These are phyloP conservation scores for Gadopsis bispinosus DNA, from an alignment of 2,797 vertebrate genomes.

Conservation along the genomic window DNA sequence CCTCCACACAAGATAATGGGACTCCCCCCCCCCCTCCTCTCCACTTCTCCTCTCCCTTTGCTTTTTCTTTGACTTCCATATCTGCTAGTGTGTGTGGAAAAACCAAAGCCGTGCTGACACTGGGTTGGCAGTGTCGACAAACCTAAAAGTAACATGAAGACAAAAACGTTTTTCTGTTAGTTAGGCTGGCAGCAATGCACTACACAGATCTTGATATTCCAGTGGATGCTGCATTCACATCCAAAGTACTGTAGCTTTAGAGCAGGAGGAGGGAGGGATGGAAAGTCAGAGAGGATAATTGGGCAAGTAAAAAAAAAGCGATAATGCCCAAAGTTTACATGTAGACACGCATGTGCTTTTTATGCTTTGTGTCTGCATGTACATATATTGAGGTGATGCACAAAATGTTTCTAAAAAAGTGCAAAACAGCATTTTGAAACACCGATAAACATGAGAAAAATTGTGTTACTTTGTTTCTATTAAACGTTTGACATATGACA, in stretches of 20 bases:
- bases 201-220: not conserved
- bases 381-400: not conserved
- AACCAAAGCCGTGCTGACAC: not conserved
- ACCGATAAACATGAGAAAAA: not conserved
- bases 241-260: not conserved
- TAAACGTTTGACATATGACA: not conserved
- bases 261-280: not conserved
- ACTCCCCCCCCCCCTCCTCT: slow-evolving; percentile 74
- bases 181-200: not conserved
- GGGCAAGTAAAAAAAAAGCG: not conserved
- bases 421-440: not conserved
- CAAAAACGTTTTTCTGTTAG: not conserved
- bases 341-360: not conserved
- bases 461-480: not conserved
- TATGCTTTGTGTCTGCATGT: not conserved
- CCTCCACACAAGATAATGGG: slow-evolving; percentile 80
- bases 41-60: slow-evolving; percentile 4
- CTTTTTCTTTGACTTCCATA: slow-evolving; percentile 26
- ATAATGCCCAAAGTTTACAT: not conserved
- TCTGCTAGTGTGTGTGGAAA: not conserved
- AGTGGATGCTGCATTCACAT: not conserved
- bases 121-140: not conserved
- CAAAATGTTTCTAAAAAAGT: not conserved
- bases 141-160: not conserved
- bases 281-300: not conserved